A percentile compares a stretch with the other conserved stretches of the same genome.
Conservation (phyloP, 2,113 vertebrate species). For the Periophthalmus modestus region DNA sequence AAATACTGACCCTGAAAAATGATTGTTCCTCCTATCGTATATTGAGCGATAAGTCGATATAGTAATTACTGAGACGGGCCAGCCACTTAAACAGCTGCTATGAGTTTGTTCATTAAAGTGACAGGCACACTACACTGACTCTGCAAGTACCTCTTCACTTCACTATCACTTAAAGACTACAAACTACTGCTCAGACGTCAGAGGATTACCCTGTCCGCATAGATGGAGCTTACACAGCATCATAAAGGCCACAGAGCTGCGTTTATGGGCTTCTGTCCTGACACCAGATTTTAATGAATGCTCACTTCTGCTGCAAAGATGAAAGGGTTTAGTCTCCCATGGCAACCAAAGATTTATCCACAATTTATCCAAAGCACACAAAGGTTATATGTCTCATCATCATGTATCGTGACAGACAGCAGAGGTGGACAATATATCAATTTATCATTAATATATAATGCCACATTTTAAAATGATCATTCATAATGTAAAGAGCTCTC, state of each 20-base stretch:
- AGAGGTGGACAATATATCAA: too few species aligned
- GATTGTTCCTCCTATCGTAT: too few species aligned
- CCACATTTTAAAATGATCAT: too few species aligned
- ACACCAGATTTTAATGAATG: constrained; percentile 32
- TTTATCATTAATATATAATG: too few species aligned
- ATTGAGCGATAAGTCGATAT: too few species aligned
- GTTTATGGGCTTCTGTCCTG: constrained; percentile 45
- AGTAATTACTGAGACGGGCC: too few species aligned
- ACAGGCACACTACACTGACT: too few species aligned
- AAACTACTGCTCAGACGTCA: neutral
- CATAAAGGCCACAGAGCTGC: constrained; percentile 33
- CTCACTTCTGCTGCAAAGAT: constrained; percentile 35
- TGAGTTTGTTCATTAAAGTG: too few species aligned
- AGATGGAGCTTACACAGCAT: constrained; percentile 27
- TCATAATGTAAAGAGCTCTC: too few species aligned
- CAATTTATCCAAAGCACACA: constrained; percentile 39
- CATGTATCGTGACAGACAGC: constrained; percentile 18
- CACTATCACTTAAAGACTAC: neutral
- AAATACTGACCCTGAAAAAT: too few species aligned
- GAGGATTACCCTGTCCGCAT: constrained; percentile 34
- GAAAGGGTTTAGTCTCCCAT: constrained; percentile 24
- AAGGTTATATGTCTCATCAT: constrained; percentile 52
- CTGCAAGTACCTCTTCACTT: neutral
- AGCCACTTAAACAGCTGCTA: too few species aligned
- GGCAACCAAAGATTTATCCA: constrained; percentile 35